A percentile compares a stretch with the other conserved stretches of the same genome.
Evolutionary conservation across 1,140 invertebrate species (phyloP).

Genomic region (Panulirus ornatus): DNA sequence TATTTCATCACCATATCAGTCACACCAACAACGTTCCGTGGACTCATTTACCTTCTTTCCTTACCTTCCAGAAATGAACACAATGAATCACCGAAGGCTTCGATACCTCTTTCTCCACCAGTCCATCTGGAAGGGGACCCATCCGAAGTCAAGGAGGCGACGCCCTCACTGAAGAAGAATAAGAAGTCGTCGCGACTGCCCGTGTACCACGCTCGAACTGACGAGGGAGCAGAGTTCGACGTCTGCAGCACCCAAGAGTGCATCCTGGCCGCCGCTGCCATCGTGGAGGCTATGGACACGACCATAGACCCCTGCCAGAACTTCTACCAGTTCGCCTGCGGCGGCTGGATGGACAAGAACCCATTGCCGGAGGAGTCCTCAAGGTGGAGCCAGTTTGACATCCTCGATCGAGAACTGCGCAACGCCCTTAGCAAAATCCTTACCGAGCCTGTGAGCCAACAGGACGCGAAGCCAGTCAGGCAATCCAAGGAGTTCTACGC

Average conservation of each 20-base stretch:
- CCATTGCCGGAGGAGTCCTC: constrained; percentile 75
- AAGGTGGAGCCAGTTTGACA: constrained; percentile 61
- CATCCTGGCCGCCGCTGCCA: constrained; percentile 76
- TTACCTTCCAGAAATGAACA: neutral
- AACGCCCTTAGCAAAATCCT: constrained; percentile 62
- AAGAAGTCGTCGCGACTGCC: neutral
- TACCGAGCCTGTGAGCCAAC: constrained; percentile 16
- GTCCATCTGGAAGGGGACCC: neutral
- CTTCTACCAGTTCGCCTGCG: constrained; percentile 81
- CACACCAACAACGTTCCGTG: neutral
- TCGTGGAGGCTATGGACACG: constrained; percentile 90
- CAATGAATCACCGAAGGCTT: neutral
- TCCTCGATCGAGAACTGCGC: constrained; percentile 46
- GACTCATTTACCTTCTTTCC: neutral
- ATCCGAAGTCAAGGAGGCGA: neutral
- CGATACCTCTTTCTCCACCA: neutral
- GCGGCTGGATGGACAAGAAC: constrained; percentile 82
- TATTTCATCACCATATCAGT: neutral
- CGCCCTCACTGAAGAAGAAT: neutral
- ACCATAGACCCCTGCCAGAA: constrained; percentile 81
- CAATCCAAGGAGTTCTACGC: constrained; percentile 51
- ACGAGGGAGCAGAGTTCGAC: constrained; percentile 22
- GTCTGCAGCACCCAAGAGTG: constrained; percentile 66
- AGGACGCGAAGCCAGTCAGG: constrained; percentile 50
- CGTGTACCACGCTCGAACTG: neutral